phyloP scores from a whole-genome alignment of 1,140 invertebrate genomes.

The Drosophila asahinai region DNA sequence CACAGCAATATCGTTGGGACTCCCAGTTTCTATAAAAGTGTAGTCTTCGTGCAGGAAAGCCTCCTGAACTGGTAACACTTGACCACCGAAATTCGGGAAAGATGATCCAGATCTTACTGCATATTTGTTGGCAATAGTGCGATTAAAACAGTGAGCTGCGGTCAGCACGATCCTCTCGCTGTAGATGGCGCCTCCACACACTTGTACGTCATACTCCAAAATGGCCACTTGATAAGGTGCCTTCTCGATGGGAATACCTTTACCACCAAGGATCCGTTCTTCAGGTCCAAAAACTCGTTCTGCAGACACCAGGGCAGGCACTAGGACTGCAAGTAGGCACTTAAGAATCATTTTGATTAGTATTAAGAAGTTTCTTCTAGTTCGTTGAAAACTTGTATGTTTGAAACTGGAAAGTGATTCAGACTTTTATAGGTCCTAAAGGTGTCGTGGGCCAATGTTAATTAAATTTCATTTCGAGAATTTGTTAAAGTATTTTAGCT shows the following conservation, averaged over 20 bases:
- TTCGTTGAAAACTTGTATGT: background rate
- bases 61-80: background rate
- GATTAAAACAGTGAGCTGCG: conserved; percentile 14
- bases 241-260: background rate
- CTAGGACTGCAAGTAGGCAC: background rate
- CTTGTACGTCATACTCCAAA: background rate
- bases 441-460: background rate
- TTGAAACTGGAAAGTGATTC: background rate
- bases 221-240: conserved; percentile 17
- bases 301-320: background rate
- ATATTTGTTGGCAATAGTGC: background rate
- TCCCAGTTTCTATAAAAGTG: no score
- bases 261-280: conserved; percentile 10
- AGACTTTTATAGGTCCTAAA: background rate
- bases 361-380: background rate
- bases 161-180: conserved; percentile 20
- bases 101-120: background rate
- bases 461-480: background rate
- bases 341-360: background rate
- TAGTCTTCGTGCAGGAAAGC: no score
- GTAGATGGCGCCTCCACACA: conserved; percentile 20
- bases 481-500: background rate
- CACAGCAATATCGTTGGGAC: conserved; percentile 7
- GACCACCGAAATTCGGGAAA: background rate
- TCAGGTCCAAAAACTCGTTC: background rate